A percentile compares a stretch with the other conserved stretches of the same genome.
phyloP scores from a whole-genome alignment of 2,888 invertebrate genomes.

The Drosophila stalkeri region DNA sequence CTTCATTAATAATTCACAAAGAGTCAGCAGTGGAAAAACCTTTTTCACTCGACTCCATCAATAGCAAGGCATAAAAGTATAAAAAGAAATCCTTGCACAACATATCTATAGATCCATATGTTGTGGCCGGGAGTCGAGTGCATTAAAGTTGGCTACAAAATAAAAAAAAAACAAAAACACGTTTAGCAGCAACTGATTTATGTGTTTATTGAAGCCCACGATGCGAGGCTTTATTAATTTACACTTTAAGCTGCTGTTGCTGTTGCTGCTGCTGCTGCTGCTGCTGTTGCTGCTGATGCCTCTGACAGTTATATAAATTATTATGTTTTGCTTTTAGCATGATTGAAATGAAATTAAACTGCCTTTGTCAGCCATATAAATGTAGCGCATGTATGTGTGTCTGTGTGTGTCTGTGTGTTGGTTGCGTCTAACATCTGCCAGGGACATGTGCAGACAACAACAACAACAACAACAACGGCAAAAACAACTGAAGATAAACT shows the following conservation, averaged over 20 bases:
- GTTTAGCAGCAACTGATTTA: slow-evolving; percentile 50
- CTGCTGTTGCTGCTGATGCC: slow-evolving; percentile 27
- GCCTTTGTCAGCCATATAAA: slow-evolving; percentile 61
- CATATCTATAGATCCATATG: slow-evolving; percentile 11
- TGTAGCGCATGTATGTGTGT: slow-evolving; percentile 14
- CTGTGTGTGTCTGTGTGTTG: slow-evolving; percentile 28
- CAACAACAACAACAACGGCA: slow-evolving; percentile 44
- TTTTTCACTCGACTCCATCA: slow-evolving; percentile 50
- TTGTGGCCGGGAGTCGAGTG: slow-evolving; percentile 33
- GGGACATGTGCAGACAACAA: slow-evolving; percentile 71
- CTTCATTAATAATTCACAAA: slow-evolving; percentile 80
- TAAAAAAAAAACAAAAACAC: slow-evolving; percentile 39
- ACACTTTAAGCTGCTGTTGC: slow-evolving; percentile 55
- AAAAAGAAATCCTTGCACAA: slow-evolving; percentile 21
- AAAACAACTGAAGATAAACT: slow-evolving; percentile 64
- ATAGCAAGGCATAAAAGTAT: slow-evolving; percentile 23
- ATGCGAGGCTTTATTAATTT: slow-evolving; percentile 64
- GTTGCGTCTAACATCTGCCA: slow-evolving; percentile 73
- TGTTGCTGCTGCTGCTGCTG: neutral
- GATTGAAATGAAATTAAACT: slow-evolving; percentile 81
- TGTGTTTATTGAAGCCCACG: slow-evolving; percentile 36
- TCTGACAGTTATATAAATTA: slow-evolving; percentile 79
- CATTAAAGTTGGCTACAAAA: slow-evolving; percentile 45
- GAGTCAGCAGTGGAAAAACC: slow-evolving; percentile 48
- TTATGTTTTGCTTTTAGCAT: slow-evolving; percentile 81